These are phyloP conservation scores for Chelonoidis abingdonii DNA, from an alignment of 2,113 vertebrate genomes.

Conservation along the genomic window DNA sequence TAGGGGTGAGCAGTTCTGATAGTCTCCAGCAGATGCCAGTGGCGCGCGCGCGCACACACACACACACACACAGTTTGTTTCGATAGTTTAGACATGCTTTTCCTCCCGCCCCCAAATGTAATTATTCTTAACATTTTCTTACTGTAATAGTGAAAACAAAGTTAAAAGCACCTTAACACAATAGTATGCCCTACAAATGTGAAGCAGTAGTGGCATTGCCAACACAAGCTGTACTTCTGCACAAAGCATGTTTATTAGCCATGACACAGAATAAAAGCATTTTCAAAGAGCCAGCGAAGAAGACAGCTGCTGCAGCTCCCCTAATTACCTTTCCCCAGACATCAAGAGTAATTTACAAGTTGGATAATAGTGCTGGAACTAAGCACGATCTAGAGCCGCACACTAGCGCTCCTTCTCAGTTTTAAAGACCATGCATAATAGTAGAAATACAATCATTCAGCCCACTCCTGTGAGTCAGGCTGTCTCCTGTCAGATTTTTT, in stretches of 20 bases:
- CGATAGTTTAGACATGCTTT: fast-evolving
- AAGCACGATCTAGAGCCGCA: constrained; percentile 33
- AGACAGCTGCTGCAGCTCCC: constrained; percentile 61
- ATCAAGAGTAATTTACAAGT: constrained; percentile 47
- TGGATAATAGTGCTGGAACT: constrained; percentile 47
- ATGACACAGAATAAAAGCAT: constrained; percentile 58
- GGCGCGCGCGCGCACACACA: too few species aligned
- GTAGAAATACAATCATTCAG: constrained; percentile 53
- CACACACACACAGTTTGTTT: neutral
- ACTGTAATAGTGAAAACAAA: neutral
- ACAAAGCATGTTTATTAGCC: constrained; percentile 55
- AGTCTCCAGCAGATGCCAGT: constrained; percentile 36
- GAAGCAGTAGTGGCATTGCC: constrained; percentile 13
- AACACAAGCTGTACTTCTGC: constrained; percentile 21
- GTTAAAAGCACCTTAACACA: neutral
- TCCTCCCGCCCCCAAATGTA: neutral
- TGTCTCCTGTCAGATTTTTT: constrained; percentile 46
- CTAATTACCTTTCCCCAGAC: constrained; percentile 45
- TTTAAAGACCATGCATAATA: constrained; percentile 45
- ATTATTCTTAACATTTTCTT: neutral
- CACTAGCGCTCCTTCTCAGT: constrained; percentile 26
- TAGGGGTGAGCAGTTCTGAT: neutral
- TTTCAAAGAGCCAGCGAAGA: constrained; percentile 46
- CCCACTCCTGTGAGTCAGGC: constrained; percentile 60
- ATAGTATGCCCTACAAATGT: neutral